phyloP scores from a whole-genome alignment of 2,888 invertebrate genomes.

The Cephus rjabovi region DNA sequence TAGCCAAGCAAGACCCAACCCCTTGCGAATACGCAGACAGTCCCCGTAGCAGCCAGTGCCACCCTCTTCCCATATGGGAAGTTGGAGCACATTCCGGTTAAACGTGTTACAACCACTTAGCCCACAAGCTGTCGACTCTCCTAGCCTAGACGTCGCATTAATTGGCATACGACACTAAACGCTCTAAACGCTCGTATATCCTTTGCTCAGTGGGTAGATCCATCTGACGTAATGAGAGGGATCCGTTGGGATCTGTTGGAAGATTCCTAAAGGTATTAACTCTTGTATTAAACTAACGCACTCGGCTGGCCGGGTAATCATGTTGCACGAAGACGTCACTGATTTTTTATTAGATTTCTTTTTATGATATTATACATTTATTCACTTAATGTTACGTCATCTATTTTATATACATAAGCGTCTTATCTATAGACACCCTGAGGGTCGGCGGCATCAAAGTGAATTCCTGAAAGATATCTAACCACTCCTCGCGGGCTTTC shows the following conservation, averaged over 20 bases:
- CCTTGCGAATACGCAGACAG: slow-evolving; percentile 4
- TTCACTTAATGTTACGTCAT: background rate
- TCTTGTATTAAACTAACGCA: background rate
- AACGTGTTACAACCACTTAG: slow-evolving; percentile 62
- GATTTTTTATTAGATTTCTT: background rate
- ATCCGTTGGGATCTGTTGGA: background rate
- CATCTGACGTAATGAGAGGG: background rate
- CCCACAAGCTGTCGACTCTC: slow-evolving; percentile 55
- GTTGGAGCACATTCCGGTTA: slow-evolving; percentile 52
- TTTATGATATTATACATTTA: background rate
- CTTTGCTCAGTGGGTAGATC: background rate
- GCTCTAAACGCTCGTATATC: slow-evolving; percentile 34
- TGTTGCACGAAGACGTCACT: background rate
- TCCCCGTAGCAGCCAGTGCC: slow-evolving; percentile 13
- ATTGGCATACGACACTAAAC: slow-evolving; percentile 54
- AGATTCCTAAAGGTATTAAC: background rate
- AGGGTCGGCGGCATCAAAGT: background rate
- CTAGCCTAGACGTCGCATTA: slow-evolving; percentile 51
- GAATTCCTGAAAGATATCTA: background rate
- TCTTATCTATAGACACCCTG: background rate
- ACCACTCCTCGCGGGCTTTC: background rate
- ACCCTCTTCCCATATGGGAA: slow-evolving; percentile 31
- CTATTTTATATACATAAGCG: background rate
- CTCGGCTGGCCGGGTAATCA: background rate
- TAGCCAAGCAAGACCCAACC: background rate